A percentile compares a stretch with the other conserved stretches of the same genome.
Conservation (phyloP, 2,888 invertebrate species). For the Eristalinus sepulchralis region DNA sequence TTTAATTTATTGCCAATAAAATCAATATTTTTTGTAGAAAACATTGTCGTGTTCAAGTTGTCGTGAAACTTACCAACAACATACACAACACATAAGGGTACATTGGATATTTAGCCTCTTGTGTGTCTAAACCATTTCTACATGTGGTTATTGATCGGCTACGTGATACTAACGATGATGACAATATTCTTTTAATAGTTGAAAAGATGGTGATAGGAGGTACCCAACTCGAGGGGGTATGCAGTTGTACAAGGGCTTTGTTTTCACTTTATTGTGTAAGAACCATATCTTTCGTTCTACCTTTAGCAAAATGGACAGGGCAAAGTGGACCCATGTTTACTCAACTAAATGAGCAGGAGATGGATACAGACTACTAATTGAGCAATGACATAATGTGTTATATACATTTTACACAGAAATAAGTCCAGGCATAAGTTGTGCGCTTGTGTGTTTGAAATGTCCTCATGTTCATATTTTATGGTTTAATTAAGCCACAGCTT, state of each 20-base stretch:
- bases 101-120: slow-evolving; percentile 36
- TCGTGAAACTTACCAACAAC: slow-evolving; percentile 22
- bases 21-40: slow-evolving; percentile 53
- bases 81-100: slow-evolving; percentile 10
- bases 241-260: slow-evolving; percentile 43
- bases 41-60: slow-evolving; percentile 13
- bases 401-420: slow-evolving; percentile 14
- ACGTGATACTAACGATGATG: slow-evolving; percentile 63
- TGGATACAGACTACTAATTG: slow-evolving; percentile 58
- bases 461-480: not conserved
- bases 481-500: not conserved
- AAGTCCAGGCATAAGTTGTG: not conserved
- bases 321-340: slow-evolving; percentile 59
- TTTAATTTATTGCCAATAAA: slow-evolving; percentile 48
- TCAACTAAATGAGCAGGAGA: slow-evolving; percentile 63
- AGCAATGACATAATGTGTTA: slow-evolving; percentile 56
- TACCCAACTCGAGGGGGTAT: slow-evolving; percentile 22
- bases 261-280: slow-evolving; percentile 59
- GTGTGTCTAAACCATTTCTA: slow-evolving; percentile 45
- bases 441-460: not conserved
- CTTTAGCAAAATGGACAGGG: slow-evolving; percentile 36
- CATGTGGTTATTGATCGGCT: slow-evolving; percentile 64
- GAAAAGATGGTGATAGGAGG: slow-evolving; percentile 20
- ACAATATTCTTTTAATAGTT: slow-evolving; percentile 65
- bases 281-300: slow-evolving; percentile 43